These are phyloP conservation scores for Syrmaticus mikado DNA, from an alignment of 2,113 vertebrate genomes.

Conservation along the genomic window DNA sequence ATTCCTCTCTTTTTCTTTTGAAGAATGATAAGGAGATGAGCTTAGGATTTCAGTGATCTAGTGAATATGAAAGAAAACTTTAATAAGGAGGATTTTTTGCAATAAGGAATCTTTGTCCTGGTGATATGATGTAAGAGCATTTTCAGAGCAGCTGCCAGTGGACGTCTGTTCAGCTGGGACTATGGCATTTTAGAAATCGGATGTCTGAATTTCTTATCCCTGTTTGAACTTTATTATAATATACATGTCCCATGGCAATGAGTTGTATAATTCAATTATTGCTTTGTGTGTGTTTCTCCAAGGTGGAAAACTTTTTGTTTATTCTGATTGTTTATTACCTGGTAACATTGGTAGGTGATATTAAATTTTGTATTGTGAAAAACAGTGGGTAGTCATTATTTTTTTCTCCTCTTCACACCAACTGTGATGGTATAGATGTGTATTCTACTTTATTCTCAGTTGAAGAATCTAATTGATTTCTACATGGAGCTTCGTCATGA, in stretches of 20 bases:
- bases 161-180: neutral
- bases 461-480: neutral
- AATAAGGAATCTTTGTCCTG: neutral
- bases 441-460: neutral
- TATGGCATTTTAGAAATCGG: neutral
- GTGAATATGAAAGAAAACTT: neutral
- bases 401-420: neutral
- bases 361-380: neutral
- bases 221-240: neutral
- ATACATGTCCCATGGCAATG: neutral
- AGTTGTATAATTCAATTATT: slow-evolving; percentile 1
- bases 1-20: neutral
- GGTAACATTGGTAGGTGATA: neutral
- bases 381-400: neutral
- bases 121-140: neutral
- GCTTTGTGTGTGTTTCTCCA: neutral
- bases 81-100: neutral
- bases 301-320: neutral
- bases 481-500: neutral
- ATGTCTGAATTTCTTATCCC: neutral
- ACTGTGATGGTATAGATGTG: neutral
- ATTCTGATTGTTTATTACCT: neutral
- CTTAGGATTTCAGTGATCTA: neutral
- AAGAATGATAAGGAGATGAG: neutral
- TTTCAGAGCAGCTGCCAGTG: neutral